phyloP scores from a whole-genome alignment of 2,113 vertebrate genomes.

The Leucosticte australis region DNA sequence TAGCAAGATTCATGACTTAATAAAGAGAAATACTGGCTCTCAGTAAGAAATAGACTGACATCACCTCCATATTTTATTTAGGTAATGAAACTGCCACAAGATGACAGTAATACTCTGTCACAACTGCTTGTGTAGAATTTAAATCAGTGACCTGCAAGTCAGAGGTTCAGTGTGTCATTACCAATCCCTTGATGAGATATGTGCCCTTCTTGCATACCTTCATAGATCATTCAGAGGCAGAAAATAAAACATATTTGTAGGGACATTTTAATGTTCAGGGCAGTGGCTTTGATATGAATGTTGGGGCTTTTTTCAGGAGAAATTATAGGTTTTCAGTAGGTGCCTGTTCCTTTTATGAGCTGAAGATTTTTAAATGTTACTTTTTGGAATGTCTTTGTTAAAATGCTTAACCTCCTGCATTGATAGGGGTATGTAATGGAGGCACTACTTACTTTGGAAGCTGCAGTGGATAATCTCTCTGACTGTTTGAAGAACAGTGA shows the following conservation, averaged over 20 bases:
- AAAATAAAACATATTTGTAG: neutral
- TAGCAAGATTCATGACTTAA: neutral
- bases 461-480: constrained; percentile 94
- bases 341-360: neutral
- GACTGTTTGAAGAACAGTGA: constrained; percentile 97
- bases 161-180: constrained; percentile 1
- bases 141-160: neutral
- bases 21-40: neutral
- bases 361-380: neutral
- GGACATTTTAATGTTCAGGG: neutral
- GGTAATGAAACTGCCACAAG: constrained; percentile 40
- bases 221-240: neutral
- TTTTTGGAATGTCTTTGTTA: neutral
- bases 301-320: neutral
- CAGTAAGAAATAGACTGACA: neutral
- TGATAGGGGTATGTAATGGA: constrained; percentile 97
- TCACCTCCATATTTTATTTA: constrained; percentile 6
- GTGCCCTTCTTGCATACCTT: neutral
- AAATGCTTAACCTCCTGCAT: neutral
- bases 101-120: constrained; percentile 47
- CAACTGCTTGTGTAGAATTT: neutral
- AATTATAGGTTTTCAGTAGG: neutral
- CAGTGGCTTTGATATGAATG: neutral
- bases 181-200: neutral
- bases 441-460: constrained; percentile 92